Evolutionary conservation across 1,140 invertebrate species (phyloP).

Genomic region (Bombus huntii): DNA sequence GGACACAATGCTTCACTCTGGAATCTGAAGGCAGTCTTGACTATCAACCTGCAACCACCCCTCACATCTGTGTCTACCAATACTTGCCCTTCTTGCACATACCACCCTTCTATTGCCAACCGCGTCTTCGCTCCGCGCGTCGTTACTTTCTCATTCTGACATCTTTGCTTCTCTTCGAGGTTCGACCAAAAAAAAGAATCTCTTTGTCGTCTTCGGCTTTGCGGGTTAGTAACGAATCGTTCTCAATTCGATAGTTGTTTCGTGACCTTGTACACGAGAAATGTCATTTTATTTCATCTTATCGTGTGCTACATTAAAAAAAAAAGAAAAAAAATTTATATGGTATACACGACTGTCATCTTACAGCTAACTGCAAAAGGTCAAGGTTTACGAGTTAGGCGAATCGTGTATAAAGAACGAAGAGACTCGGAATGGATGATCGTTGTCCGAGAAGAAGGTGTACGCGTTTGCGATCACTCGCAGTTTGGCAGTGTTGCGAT

Average conservation of each 20-base stretch:
- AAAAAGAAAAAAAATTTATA: neutral
- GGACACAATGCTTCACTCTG: slow-evolving; percentile 76
- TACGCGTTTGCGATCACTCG: neutral
- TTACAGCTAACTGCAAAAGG: neutral
- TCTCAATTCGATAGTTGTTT: neutral
- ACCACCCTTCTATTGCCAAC: slow-evolving; percentile 45
- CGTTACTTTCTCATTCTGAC: slow-evolving; percentile 64
- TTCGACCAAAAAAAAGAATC: slow-evolving; percentile 1
- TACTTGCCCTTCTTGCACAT: slow-evolving; percentile 56
- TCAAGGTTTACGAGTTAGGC: neutral
- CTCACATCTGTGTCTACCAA: slow-evolving; percentile 55
- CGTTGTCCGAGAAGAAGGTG: neutral
- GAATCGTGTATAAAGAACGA: neutral
- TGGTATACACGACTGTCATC: neutral
- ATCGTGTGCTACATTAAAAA: neutral
- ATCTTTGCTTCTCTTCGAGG: neutral
- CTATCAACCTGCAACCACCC: slow-evolving; percentile 69
- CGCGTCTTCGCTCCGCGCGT: slow-evolving; percentile 17
- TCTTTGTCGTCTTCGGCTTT: slow-evolving; percentile 11
- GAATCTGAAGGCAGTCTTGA: slow-evolving; percentile 74
- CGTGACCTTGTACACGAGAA: neutral
- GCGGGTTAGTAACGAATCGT: neutral
- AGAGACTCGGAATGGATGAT: neutral
- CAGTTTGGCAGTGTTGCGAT: neutral
- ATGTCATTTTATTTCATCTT: neutral